A percentile compares a stretch with the other conserved stretches of the same genome.
These are phyloP conservation scores for Drosophila mercatorum DNA, from an alignment of 2,888 invertebrate species.

Conservation along the genomic window DNA sequence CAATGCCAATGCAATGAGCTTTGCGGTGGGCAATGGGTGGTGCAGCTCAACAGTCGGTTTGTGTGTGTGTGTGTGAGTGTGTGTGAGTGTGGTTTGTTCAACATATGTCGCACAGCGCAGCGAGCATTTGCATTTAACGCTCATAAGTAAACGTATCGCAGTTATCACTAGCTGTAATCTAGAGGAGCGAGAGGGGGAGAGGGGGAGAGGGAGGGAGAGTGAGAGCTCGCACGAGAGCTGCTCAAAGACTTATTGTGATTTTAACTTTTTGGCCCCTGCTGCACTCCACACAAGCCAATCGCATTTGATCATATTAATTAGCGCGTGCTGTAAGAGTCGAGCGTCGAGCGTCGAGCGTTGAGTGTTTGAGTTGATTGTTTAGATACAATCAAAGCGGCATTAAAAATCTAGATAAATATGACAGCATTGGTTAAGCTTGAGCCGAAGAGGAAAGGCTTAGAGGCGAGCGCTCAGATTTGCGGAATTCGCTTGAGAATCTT, in stretches of 20 bases:
- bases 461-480: neutral
- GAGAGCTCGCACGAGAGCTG: neutral
- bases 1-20: slow-evolving; percentile 56
- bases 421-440: slow-evolving; percentile 6
- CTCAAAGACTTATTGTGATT: slow-evolving; percentile 42
- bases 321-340: slow-evolving; percentile 46
- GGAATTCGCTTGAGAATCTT: neutral
- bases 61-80: slow-evolving; percentile 22
- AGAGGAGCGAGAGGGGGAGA: neutral
- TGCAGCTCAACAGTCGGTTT: slow-evolving; percentile 19
- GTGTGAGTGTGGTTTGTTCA: slow-evolving; percentile 33
- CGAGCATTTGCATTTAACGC: slow-evolving; percentile 66
- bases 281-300: slow-evolving; percentile 42
- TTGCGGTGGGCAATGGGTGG: slow-evolving; percentile 48
- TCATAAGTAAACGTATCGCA: slow-evolving; percentile 67
- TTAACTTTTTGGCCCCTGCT: slow-evolving; percentile 49
- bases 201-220: neutral
- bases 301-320: slow-evolving; percentile 60
- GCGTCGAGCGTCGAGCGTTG: slow-evolving; percentile 9
- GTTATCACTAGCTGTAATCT: slow-evolving; percentile 62
- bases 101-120: slow-evolving; percentile 34
- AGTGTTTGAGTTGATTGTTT: slow-evolving; percentile 21
- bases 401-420: slow-evolving; percentile 7
- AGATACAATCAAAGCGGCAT: slow-evolving; percentile 6
- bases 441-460: slow-evolving; percentile 38